Base-by-base conservation (phyloP, 2,113 vertebrate genomes). In the Euleptes europaea region DNA sequence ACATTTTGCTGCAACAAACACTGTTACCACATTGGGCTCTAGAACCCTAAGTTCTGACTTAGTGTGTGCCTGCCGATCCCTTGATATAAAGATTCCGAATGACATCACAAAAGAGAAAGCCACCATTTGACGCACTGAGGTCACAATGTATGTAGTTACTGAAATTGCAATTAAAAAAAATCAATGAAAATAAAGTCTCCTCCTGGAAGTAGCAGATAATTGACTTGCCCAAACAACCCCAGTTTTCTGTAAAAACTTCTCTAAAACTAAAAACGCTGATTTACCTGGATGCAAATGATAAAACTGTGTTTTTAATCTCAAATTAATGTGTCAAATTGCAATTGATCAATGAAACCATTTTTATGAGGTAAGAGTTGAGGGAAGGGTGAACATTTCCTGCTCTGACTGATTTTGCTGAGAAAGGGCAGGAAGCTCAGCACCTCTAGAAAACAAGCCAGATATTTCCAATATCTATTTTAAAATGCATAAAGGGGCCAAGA, bases 211-310 rank as follows among this genome's bases (percentile, higher is more conserved):
- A 79, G 35, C 47, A 70, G 67, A 70, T 86, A 93, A 90, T 74
- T 87, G 82, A 88, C 88, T 89, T 57, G 86, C 44, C 70, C 83
- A 91, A 90, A 88, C 28, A 90, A 89, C 86, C 77, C 38, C 13
- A 86, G 17, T 74, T 4, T 28, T 60, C 49, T 85, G 66, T 77
- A 92, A 86, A 90, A 19, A 83, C 1, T 35, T 80, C 9, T 75
- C 38, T 49, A 90, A 90, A 90, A 84, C 57, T 51, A 23, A 90
- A 83, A 77, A 42, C 31, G 54, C 40, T 60, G 51, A 51, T 79
- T 70, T 49, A 84, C 21, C 12, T 79, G 63, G 12, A 90, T 88
- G 70, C 19, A 91, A 67, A 49, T 72, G 69, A 88, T 73, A 10
- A 0, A 82, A 84, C 85, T 90, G 11, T 0, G 21, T 60, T 86